Percentiles rank a stretch among this genome's conserved stretches.
Evolutionary conservation across 2,797 vertebrate genomes (phyloP).

Genomic region (Phataginus tricuspis): DNA sequence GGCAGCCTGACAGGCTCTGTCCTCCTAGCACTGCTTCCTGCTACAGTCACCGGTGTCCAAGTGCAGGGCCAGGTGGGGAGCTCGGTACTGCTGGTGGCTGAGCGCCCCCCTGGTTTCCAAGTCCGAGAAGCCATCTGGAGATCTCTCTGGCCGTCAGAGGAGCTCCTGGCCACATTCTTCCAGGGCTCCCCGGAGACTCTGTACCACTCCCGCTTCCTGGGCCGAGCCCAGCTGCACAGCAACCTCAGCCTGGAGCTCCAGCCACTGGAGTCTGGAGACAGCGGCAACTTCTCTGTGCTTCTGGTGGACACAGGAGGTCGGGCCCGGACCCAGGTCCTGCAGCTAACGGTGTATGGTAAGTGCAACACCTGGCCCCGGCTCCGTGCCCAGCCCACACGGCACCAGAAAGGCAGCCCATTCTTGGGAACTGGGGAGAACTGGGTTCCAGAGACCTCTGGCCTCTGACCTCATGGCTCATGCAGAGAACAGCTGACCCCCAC

Average conservation of each 20-base stretch:
- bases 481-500: background rate
- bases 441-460: background rate
- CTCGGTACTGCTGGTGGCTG: conserved; percentile 43
- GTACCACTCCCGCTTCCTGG: conserved; percentile 81
- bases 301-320: conserved; percentile 76
- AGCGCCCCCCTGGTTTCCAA: conserved; percentile 56
- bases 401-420: background rate
- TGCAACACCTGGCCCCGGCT: background rate
- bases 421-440: background rate
- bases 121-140: conserved; percentile 81
- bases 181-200: conserved; percentile 66
- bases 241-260: conserved; percentile 81
- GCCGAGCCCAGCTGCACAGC: conserved; percentile 72
- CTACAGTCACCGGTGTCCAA: background rate
- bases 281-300: conserved; percentile 77
- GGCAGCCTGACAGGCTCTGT: background rate
- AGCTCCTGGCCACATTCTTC: conserved; percentile 81
- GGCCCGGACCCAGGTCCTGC: conserved; percentile 45
- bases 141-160: conserved; percentile 73
- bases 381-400: background rate
- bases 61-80: conserved; percentile 72
- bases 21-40: conserved; percentile 28
- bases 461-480: background rate
- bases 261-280: conserved; percentile 67
- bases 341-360: conserved; percentile 81